Evolutionary conservation across 2,113 vertebrate genomes (phyloP), one percentile per base, ranked within the genome.

Genomic region (Sciurus niger): DNA sequence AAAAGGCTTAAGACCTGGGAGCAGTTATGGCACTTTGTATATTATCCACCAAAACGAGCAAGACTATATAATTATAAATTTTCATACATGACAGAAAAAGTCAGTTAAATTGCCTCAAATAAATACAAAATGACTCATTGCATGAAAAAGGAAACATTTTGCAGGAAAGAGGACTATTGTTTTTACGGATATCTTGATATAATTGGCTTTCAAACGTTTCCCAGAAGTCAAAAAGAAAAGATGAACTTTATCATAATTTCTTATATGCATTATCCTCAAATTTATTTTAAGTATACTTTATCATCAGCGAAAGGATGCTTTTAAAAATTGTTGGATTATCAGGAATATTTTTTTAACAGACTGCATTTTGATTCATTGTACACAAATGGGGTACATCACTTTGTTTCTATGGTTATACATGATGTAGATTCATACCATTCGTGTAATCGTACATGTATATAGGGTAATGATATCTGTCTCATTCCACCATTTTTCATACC

Each of bases 1-100:
- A 94, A 97, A 96, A 96, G 32, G 60, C 74, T 90, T 90, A 93
- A 96, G 86, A 28, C 83, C 97, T 95, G 2, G 0, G 51, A 93
- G 96, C 24, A 97, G 78, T 68, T 90, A 30, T 46, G 73, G 28
- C 18, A 90, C 17, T 95, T 93, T 96, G 40, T 95, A 92, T 83
- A 40, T 80, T 82, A 94, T 0, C 6, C 4, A 32, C 25, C 70
- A 84, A 97, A 85, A 51, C 34, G 95, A 97, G 95, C 92, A 88
- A 18, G 1, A 85, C 2, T 58, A 60, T 25, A 68, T 85, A 24
- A 92, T 83, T 78, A 37, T 83, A 97, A 85, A 92, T 84, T 76
- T 87, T 60, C 78, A 72, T 17, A 63, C 3, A n/a, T 46, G 28
- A 65, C 80, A 24, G 30, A 68, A 51, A 73, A 65, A 37, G 18